Conservation (phyloP, 1,140 invertebrate species). For the Microplitis demolitor region DNA sequence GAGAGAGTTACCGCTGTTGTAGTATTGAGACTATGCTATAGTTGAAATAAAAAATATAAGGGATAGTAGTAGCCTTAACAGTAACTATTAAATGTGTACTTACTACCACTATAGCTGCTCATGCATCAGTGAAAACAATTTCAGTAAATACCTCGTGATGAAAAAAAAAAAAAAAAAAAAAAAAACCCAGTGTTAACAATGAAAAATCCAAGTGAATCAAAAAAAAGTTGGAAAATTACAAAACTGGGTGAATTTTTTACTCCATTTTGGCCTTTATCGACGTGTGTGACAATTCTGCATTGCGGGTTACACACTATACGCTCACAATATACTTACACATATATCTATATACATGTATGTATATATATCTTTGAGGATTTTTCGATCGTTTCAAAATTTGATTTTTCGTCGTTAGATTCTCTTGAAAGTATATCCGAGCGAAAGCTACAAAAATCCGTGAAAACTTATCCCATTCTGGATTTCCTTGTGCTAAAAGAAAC, state of each 20-base stretch:
- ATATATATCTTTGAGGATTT: neutral
- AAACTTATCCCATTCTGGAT: neutral
- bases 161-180: too few relatives aligned
- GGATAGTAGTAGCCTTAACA: too few relatives aligned
- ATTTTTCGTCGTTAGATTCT: neutral
- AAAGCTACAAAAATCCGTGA: neutral
- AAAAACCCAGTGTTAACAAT: too few relatives aligned
- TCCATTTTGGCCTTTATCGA: neutral
- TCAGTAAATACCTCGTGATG: too few relatives aligned
- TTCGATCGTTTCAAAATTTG: neutral
- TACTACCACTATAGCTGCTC: too few relatives aligned
- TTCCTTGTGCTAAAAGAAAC: conserved; percentile 20
- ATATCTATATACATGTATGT: too few relatives aligned
- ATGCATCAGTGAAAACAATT: too few relatives aligned
- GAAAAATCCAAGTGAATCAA: too few relatives aligned
- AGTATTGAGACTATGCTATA: neutral
- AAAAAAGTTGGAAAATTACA: neutral
- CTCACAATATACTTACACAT: too few relatives aligned
- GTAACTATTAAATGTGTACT: too few relatives aligned
- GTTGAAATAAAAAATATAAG: neutral
- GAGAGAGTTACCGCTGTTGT: neutral
- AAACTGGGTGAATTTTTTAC: neutral
- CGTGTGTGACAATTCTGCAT: neutral
- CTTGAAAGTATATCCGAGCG: neutral
- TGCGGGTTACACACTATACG: neutral